Conservation (phyloP, 1,140 invertebrate species). For the Cyrtorhinus lividipennis region DNA sequence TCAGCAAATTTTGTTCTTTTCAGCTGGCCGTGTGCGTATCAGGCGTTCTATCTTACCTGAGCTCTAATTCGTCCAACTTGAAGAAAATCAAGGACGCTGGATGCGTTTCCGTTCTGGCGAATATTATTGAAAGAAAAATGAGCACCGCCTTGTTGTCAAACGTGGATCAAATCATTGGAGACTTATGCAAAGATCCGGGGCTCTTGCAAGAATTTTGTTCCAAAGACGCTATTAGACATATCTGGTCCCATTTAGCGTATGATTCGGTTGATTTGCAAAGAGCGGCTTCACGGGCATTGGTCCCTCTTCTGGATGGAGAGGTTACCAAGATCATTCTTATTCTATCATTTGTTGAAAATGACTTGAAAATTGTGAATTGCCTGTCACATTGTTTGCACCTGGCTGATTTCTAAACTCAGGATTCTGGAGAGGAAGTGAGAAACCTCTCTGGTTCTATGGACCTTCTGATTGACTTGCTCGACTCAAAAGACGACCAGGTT, state of each 20-base stretch:
- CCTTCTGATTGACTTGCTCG: constrained; percentile 2
- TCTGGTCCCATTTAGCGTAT: background rate
- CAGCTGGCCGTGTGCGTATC: background rate
- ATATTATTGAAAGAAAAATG: constrained; percentile 5
- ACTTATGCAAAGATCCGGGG: background rate
- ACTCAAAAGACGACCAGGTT: background rate
- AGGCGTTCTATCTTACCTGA: constrained; percentile 10
- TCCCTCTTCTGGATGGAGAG: constrained; percentile 4
- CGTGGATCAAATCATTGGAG: constrained; percentile 3
- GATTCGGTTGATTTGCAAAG: constrained; percentile 1
- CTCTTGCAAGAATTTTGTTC: background rate
- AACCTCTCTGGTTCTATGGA: constrained; percentile 9
- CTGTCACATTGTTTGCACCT: no score
- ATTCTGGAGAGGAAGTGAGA: constrained; percentile 3
- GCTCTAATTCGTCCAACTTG: background rate
- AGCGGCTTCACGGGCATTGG: background rate
- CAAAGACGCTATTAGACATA: background rate
- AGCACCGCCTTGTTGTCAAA: background rate
- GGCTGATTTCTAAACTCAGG: no score
- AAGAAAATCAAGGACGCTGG: constrained; percentile 9
- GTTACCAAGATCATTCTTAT: background rate
- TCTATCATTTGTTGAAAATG: no score
- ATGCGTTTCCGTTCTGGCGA: background rate
- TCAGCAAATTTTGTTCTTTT: background rate
- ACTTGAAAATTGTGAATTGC: no score